These are phyloP conservation scores for Drosophila borborema DNA, from an alignment of 2,888 invertebrate genomes.

Conservation along the genomic window DNA sequence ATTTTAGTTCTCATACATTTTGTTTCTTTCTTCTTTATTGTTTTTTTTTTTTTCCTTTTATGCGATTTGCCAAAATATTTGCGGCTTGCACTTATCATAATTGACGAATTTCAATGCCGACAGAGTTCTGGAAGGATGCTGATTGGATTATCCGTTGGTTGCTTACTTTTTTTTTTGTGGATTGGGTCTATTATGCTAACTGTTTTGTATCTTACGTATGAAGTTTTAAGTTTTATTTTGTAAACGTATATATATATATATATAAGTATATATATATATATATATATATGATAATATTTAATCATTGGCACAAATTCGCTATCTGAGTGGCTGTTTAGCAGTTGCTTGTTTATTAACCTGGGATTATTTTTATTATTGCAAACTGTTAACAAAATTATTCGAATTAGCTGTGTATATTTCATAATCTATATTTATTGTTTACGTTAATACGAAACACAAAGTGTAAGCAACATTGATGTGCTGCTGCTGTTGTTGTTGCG, in stretches of 20 bases:
- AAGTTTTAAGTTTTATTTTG: constrained; percentile 17
- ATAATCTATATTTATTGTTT: background rate
- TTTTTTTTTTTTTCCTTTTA: constrained; percentile 5
- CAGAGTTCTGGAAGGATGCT: constrained; percentile 50
- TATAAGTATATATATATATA: background rate
- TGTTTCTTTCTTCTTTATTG: background rate
- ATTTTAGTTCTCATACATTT: background rate
- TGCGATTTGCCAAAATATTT: constrained; percentile 42
- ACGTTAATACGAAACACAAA: constrained; percentile 9
- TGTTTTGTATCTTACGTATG: constrained; percentile 48
- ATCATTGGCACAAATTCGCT: constrained; percentile 70
- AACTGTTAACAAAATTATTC: constrained; percentile 12
- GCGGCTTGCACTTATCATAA: constrained; percentile 60
- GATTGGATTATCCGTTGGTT: constrained; percentile 37
- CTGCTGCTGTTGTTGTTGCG: constrained; percentile 17
- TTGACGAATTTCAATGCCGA: constrained; percentile 66
- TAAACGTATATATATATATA: constrained; percentile 10
- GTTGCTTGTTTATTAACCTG: constrained; percentile 13
- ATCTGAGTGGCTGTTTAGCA: constrained; percentile 42
- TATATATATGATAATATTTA: constrained; percentile 40
- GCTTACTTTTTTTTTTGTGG: constrained; percentile 12
- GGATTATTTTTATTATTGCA: constrained; percentile 7
- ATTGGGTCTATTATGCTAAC: constrained; percentile 32
- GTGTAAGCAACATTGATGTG: constrained; percentile 7
- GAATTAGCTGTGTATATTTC: background rate